Percentiles rank a stretch among this genome's conserved stretches.
These are phyloP conservation scores for Physella acuta DNA, from an alignment of 1,140 invertebrate genomes.

Conservation along the genomic window DNA sequence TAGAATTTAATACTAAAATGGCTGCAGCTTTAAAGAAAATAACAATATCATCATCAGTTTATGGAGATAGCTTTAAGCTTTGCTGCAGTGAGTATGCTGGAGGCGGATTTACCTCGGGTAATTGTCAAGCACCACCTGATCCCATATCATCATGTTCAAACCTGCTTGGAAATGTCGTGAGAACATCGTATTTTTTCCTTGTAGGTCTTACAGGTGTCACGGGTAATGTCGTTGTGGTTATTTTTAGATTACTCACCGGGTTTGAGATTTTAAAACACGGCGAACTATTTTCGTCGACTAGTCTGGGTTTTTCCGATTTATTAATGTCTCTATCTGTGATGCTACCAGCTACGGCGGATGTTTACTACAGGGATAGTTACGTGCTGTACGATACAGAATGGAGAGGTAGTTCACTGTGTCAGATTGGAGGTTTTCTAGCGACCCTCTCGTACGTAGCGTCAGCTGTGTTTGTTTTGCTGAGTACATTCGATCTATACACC, in stretches of 20 bases:
- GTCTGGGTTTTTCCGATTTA: background rate
- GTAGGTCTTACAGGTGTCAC: conserved; percentile 26
- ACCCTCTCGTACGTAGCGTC: conserved; percentile 34
- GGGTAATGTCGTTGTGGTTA: background rate
- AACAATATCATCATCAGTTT: background rate
- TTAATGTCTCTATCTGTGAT: conserved; percentile 42
- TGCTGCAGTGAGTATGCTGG: background rate
- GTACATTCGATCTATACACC: no score
- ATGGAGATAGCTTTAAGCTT: background rate
- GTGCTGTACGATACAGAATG: conserved; percentile 37
- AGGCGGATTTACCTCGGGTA: background rate
- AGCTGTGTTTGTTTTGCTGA: conserved; percentile 22
- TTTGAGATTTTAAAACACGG: background rate
- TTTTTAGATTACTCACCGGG: background rate
- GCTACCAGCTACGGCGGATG: conserved; percentile 38
- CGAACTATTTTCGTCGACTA: background rate
- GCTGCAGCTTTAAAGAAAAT: background rate
- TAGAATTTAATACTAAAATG: background rate
- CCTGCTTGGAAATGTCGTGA: background rate
- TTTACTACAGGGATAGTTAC: conserved; percentile 36
- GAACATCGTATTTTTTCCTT: background rate
- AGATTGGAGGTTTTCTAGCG: conserved; percentile 43
- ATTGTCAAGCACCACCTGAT: background rate
- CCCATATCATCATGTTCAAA: background rate
- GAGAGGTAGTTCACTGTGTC: conserved; percentile 37